These are phyloP conservation scores for Heliconius sara DNA, from an alignment of 2,888 invertebrate genomes.

Conservation along the genomic window DNA sequence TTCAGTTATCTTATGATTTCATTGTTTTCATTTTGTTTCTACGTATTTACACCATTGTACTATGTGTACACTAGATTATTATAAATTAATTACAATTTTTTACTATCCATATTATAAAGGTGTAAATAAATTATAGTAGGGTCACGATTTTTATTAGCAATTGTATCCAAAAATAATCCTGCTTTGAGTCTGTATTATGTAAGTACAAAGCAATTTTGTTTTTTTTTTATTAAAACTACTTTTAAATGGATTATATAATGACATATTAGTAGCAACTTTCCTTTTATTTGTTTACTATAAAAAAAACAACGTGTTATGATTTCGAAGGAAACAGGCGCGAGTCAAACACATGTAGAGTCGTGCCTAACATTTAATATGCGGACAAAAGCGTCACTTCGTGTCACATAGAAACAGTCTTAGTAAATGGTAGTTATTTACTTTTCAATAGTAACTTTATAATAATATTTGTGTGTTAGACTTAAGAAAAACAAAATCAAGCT, in stretches of 20 bases:
- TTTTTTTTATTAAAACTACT: neutral
- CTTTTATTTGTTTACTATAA: constrained; percentile 7
- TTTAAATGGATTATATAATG: neutral
- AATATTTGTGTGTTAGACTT: too few relatives aligned
- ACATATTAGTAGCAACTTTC: neutral
- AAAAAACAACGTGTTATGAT: neutral
- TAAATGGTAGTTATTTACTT: neutral
- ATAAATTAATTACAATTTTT: neutral
- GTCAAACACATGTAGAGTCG: neutral
- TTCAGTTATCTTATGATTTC: neutral
- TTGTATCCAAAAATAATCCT: neutral
- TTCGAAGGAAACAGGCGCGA: neutral
- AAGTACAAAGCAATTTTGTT: neutral
- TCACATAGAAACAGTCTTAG: neutral
- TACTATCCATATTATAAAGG: neutral
- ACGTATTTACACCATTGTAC: neutral
- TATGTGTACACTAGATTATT: neutral
- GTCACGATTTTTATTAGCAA: neutral
- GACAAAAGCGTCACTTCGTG: neutral
- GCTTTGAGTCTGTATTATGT: too few relatives aligned
- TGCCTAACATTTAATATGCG: neutral
- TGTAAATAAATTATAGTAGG: neutral
- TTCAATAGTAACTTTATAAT: too few relatives aligned
- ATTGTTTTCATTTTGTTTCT: neutral
- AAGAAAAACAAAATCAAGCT: too few relatives aligned